A percentile compares a stretch with the other conserved stretches of the same genome.
phyloP scores from a whole-genome alignment of 2,113 vertebrate genomes.

The Tachuris rubrigastra region DNA sequence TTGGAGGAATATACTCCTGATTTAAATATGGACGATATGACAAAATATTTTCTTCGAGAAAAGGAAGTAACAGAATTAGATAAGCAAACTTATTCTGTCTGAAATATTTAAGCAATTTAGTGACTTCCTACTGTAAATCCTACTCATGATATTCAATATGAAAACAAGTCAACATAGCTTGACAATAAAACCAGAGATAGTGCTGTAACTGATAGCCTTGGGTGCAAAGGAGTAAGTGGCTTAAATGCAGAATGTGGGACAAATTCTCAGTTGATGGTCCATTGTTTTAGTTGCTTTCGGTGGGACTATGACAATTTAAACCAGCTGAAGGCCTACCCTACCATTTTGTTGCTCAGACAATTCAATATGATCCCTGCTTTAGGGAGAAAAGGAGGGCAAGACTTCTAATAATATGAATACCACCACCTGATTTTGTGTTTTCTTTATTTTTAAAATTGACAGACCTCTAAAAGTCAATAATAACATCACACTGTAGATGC shows the following conservation, averaged over 20 bases:
- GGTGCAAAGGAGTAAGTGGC: neutral
- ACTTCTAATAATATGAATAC: conserved; percentile 44
- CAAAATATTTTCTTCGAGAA: conserved; percentile 3
- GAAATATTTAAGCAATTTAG: conserved; percentile 45
- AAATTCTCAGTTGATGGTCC: neutral
- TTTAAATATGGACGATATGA: neutral
- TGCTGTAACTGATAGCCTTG: neutral
- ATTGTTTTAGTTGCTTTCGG: neutral
- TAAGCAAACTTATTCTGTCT: conserved; percentile 29
- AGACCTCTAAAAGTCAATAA: conserved; percentile 50
- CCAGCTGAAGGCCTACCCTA: neutral
- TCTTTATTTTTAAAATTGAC: conserved; percentile 41
- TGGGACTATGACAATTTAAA: neutral
- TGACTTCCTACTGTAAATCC: conserved; percentile 19
- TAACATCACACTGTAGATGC: conserved; percentile 31
- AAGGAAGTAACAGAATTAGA: neutral
- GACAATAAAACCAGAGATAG: conserved; percentile 34
- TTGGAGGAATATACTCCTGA: neutral
- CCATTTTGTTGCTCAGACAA: conserved; percentile 34
- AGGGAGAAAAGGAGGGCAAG: neutral
- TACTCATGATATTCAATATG: neutral
- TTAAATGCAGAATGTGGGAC: neutral
- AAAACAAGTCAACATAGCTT: conserved; percentile 20
- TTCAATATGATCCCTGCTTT: neutral
- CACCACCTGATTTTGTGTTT: conserved; percentile 22